Conservation (phyloP, 2,113 vertebrate genomes). For the Corynorhinus townsendii region DNA sequence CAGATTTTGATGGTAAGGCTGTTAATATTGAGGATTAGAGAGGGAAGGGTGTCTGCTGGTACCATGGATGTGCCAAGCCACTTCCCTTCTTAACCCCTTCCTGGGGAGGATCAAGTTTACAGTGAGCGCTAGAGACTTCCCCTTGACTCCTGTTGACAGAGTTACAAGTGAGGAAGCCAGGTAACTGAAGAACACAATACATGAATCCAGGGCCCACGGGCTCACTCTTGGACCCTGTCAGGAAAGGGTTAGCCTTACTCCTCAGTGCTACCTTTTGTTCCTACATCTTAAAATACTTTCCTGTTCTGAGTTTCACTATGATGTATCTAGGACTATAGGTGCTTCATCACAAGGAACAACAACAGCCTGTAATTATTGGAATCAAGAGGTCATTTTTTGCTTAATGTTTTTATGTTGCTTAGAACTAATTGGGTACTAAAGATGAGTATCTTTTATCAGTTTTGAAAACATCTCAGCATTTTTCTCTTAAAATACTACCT, state of each 20-base stretch:
- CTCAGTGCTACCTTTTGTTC: not conserved
- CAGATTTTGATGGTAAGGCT: not conserved
- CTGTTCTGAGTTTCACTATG: not conserved
- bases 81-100: not conserved
- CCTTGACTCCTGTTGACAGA: not conserved
- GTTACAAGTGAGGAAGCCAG: not conserved
- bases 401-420: constrained; percentile 24
- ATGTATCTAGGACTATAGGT: not conserved
- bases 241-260: not conserved
- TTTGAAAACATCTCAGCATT: not conserved
- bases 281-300: not conserved
- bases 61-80: not conserved
- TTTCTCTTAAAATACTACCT: not conserved
- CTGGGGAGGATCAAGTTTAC: not conserved
- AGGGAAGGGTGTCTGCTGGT: not conserved
- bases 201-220: not conserved
- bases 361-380: too few relatives aligned
- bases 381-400: not conserved
- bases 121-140: not conserved
- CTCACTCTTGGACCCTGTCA: not conserved
- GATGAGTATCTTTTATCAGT: not conserved
- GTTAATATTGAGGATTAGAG: not conserved
- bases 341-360: too few relatives aligned
- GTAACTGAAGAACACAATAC: not conserved
- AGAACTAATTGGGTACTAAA: not conserved